Conservation (phyloP, 1,140 invertebrate species). For the Drosophila mojavensis region DNA sequence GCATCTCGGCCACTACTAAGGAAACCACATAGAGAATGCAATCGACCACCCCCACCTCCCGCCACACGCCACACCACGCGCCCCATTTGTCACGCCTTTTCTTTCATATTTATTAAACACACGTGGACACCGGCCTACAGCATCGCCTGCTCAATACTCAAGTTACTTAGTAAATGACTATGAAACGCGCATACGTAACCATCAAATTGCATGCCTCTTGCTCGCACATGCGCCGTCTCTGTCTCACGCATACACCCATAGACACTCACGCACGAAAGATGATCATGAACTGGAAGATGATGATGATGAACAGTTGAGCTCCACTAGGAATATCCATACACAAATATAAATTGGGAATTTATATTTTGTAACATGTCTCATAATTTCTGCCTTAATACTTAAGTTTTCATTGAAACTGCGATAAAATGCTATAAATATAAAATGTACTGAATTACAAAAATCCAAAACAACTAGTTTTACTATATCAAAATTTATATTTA, state of each 20-base stretch:
- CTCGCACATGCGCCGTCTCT: slow-evolving; percentile 28
- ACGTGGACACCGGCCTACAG: slow-evolving; percentile 85
- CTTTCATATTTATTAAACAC: slow-evolving; percentile 95
- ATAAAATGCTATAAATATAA: slow-evolving; percentile 80
- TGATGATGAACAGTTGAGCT: slow-evolving; percentile 45
- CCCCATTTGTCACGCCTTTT: slow-evolving; percentile 87
- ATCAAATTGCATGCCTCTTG: slow-evolving; percentile 16
- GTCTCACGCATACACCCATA: slow-evolving; percentile 38
- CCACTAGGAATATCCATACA: slow-evolving; percentile 54
- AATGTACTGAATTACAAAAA: slow-evolving; percentile 80
- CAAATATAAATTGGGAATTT: slow-evolving; percentile 62
- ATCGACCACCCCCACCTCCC: slow-evolving; percentile 1
- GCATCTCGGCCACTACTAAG: slow-evolving; percentile 78
- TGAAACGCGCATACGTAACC: not conserved
- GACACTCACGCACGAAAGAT: slow-evolving; percentile 16
- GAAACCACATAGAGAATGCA: not conserved
- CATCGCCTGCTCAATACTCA: slow-evolving; percentile 85
- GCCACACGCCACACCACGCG: slow-evolving; percentile 72
- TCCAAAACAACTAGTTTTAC: slow-evolving; percentile 31
- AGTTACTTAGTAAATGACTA: slow-evolving; percentile 84
- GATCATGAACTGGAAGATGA: slow-evolving; percentile 30
- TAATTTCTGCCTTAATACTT: slow-evolving; percentile 46
- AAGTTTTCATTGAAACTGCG: slow-evolving; percentile 74
- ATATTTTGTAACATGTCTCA: slow-evolving; percentile 71
- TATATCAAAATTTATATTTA: not conserved